These are phyloP conservation scores for Heliothis virescens DNA, from an alignment of 1,140 invertebrate species.

Conservation along the genomic window DNA sequence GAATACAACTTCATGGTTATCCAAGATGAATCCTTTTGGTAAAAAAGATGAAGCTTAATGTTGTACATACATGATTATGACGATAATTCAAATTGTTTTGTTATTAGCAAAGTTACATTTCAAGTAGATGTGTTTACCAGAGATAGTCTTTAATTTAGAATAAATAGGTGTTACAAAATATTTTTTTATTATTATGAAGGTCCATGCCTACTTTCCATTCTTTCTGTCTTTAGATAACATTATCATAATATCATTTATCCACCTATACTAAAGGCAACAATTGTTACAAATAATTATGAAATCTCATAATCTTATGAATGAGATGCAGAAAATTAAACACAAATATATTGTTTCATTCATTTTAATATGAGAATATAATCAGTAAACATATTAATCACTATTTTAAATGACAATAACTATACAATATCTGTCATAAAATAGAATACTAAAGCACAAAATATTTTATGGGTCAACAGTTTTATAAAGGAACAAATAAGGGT, in stretches of 20 bases:
- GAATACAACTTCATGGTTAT: constrained; percentile 87
- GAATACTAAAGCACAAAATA: constrained; percentile 7
- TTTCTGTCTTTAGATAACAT: too few species aligned
- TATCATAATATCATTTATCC: too few species aligned
- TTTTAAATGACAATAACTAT: neutral
- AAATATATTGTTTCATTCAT: neutral
- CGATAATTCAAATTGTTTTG: constrained; percentile 70
- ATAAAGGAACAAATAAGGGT: neutral
- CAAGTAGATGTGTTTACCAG: constrained; percentile 65
- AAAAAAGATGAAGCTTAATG: constrained; percentile 89
- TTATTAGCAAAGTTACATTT: constrained; percentile 72
- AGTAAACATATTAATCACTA: neutral
- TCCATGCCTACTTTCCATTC: neutral
- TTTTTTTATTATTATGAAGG: constrained; percentile 5
- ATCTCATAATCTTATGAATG: too few species aligned
- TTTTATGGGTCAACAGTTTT: neutral
- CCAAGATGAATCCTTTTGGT: constrained; percentile 91
- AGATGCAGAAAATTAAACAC: neutral
- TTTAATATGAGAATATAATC: constrained; percentile 43
- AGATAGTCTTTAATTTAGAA: constrained; percentile 47
- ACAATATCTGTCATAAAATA: neutral
- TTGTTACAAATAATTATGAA: too few species aligned
- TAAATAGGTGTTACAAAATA: constrained; percentile 42
- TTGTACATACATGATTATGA: constrained; percentile 44
- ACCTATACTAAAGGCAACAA: too few species aligned